A percentile compares a stretch with the other conserved stretches of the same genome.
These are phyloP conservation scores for Telmatochromis bifrenatus DNA, from an alignment of 2,113 vertebrate genomes.

Conservation along the genomic window DNA sequence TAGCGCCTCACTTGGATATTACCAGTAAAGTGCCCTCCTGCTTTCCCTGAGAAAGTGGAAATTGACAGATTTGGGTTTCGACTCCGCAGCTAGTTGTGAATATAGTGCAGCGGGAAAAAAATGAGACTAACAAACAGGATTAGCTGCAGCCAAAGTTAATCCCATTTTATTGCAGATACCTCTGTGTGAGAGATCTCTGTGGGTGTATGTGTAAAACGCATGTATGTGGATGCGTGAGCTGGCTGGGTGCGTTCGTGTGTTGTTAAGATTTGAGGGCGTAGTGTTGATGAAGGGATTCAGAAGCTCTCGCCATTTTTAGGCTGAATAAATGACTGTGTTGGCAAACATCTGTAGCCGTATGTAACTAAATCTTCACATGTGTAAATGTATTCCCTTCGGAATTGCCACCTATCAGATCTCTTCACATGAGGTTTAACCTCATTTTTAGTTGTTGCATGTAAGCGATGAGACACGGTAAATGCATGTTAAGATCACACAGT, in stretches of 20 bases:
- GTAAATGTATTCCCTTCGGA: neutral
- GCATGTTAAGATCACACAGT: neutral
- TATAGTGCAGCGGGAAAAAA: neutral
- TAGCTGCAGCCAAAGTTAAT: slow-evolving; percentile 43
- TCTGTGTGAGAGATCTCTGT: neutral
- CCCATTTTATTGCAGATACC: slow-evolving; percentile 34
- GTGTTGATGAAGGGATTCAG: slow-evolving; percentile 19
- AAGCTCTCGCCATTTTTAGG: slow-evolving; percentile 22
- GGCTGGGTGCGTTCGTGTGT: neutral
- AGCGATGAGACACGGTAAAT: neutral
- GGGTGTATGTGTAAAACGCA: neutral
- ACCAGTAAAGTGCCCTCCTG: neutral
- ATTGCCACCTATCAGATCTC: neutral
- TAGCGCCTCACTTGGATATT: neutral
- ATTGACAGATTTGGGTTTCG: slow-evolving; percentile 55
- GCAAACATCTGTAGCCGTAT: neutral
- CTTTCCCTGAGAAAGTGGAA: neutral
- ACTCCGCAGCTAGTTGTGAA: slow-evolving; percentile 19
- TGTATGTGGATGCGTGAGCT: neutral
- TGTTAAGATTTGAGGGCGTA: neutral
- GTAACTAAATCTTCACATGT: neutral
- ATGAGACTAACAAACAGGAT: slow-evolving; percentile 52
- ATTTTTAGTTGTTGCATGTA: slow-evolving; percentile 1
- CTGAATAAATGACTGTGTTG: slow-evolving; percentile 19
- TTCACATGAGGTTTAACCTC: neutral